Percentiles rank a stretch among this genome's conserved stretches.
Conservation (phyloP, 1,140 invertebrate species). For the Fopius arisanus region DNA sequence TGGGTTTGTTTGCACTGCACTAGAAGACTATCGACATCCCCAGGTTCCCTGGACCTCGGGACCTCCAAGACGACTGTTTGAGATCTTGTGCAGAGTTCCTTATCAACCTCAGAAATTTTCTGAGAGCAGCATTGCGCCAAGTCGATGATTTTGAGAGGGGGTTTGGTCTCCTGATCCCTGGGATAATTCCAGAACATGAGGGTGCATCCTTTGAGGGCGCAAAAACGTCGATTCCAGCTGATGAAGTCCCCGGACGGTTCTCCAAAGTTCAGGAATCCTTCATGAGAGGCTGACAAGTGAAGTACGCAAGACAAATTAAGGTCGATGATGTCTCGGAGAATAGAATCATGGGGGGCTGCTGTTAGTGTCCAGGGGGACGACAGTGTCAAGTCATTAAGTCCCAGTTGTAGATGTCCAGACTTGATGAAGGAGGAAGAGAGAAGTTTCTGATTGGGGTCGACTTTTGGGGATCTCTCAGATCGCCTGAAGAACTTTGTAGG, state of each 20-base stretch:
- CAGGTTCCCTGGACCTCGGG: slow-evolving; percentile 23
- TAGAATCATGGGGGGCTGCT: slow-evolving; percentile 42
- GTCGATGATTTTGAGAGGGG: slow-evolving; percentile 51
- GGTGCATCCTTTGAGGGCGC: slow-evolving; percentile 46
- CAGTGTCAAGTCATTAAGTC: slow-evolving; percentile 37
- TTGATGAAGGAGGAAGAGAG: slow-evolving; percentile 39
- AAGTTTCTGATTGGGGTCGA: background rate
- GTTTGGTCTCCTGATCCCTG: slow-evolving; percentile 46
- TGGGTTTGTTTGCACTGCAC: slow-evolving; percentile 32
- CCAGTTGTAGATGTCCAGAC: slow-evolving; percentile 40
- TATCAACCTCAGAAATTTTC: slow-evolving; percentile 41
- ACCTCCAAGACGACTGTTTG: slow-evolving; percentile 56
- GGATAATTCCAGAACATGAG: slow-evolving; percentile 63
- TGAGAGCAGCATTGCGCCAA: slow-evolving; percentile 46
- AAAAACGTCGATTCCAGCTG: slow-evolving; percentile 60
- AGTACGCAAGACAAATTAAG: slow-evolving; percentile 45
- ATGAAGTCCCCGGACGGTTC: slow-evolving; percentile 40
- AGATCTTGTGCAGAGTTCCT: slow-evolving; percentile 54
- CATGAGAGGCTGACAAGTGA: slow-evolving; percentile 40
- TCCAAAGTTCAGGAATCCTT: slow-evolving; percentile 59
- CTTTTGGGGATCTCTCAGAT: slow-evolving; percentile 32
- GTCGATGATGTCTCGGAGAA: slow-evolving; percentile 48
- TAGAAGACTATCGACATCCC: slow-evolving; percentile 36
- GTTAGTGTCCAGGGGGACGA: slow-evolving; percentile 45
- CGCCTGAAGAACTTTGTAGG: slow-evolving; percentile 44